Evolutionary conservation across 2,888 invertebrate genomes (phyloP).

Genomic region (Tenthredo notha): DNA sequence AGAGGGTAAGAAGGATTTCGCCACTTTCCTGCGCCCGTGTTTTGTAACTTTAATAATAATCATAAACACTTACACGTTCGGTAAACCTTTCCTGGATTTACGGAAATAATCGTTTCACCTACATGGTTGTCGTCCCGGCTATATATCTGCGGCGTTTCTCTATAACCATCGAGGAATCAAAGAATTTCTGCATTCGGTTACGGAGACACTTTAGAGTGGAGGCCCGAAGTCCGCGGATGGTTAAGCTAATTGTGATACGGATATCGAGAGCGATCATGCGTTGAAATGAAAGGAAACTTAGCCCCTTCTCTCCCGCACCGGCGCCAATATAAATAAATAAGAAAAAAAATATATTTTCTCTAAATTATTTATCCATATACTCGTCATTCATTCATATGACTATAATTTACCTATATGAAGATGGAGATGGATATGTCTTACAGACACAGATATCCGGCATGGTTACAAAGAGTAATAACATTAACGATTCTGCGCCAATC

Average conservation of each 20-base stretch:
- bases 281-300: conserved; percentile 77
- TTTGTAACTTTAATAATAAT: neutral
- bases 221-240: conserved; percentile 18
- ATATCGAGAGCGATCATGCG: conserved; percentile 72
- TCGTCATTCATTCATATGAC: neutral
- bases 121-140: neutral
- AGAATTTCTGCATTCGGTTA: conserved; percentile 30
- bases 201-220: neutral
- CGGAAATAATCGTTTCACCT: conserved; percentile 12
- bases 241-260: conserved; percentile 22
- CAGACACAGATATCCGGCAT: conserved; percentile 2
- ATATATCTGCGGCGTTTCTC: neutral
- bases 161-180: neutral
- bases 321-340: neutral
- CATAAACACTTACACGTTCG: conserved; percentile 14
- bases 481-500: neutral
- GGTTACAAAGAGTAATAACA: neutral
- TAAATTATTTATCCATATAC: conserved; percentile 3
- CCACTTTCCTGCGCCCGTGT: conserved; percentile 26
- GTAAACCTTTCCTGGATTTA: conserved; percentile 5
- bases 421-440: neutral
- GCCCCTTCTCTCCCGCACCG: conserved; percentile 55
- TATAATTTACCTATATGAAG: neutral
- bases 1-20: neutral
- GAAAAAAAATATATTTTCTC: neutral